Evolutionary conservation across 2,888 invertebrate genomes (phyloP).

Genomic region (Antheraea assamensis): DNA sequence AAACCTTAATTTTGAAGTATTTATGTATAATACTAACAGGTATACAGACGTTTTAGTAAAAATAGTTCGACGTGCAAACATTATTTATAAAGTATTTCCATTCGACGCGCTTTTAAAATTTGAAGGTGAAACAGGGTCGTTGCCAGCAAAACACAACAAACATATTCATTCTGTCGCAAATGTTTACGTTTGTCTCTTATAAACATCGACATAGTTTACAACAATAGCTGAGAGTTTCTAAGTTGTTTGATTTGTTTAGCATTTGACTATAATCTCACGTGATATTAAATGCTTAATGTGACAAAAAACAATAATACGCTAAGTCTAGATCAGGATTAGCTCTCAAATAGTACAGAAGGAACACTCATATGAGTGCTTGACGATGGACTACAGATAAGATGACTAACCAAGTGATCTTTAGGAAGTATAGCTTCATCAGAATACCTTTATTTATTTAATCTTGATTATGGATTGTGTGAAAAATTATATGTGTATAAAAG

Average conservation of each 20-base stretch:
- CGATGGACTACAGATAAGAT: too few relatives aligned
- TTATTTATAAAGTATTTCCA: neutral
- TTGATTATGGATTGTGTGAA: too few relatives aligned
- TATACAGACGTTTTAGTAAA: neutral
- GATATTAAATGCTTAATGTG: too few relatives aligned
- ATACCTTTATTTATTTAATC: too few relatives aligned
- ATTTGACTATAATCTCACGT: neutral
- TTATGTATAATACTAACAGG: too few relatives aligned
- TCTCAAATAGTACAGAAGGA: neutral
- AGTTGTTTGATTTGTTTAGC: neutral
- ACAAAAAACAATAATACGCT: too few relatives aligned
- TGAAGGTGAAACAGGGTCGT: conserved; percentile 6
- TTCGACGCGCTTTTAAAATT: neutral
- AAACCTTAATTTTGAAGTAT: too few relatives aligned
- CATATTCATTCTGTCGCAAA: neutral
- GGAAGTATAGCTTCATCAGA: too few relatives aligned
- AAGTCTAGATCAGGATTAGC: neutral
- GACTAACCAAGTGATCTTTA: too few relatives aligned
- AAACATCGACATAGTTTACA: neutral
- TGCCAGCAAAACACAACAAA: conserved; percentile 10
- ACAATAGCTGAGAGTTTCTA: neutral
- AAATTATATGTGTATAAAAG: too few relatives aligned
- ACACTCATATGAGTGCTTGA: too few relatives aligned
- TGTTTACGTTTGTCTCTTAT: neutral
- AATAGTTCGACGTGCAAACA: neutral